Conservation (phyloP, 2,113 vertebrate genomes). For the Anseranas semipalmata region DNA sequence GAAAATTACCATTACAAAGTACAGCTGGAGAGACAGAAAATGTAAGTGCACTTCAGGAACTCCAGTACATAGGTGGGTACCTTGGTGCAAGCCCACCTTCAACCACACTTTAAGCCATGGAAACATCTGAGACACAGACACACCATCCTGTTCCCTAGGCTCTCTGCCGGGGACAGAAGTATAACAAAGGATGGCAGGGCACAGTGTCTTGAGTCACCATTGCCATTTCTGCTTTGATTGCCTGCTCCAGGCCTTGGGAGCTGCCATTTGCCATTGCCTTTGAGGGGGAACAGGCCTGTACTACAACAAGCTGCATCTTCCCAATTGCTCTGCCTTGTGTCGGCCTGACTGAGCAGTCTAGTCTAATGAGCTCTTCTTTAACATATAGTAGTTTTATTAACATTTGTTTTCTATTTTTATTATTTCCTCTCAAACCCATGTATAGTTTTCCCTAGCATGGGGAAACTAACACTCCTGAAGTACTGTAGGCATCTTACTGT, state of each 20-base stretch:
- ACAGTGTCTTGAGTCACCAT: not conserved
- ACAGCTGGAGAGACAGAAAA: not conserved
- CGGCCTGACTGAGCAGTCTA: not conserved
- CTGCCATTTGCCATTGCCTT: not conserved
- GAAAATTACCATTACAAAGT: not conserved
- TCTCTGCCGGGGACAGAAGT: not conserved
- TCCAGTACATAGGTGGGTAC: not conserved
- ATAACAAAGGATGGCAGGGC: not conserved
- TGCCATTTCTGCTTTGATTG: not conserved
- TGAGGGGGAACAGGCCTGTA: not conserved
- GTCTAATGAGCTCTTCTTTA: not conserved
- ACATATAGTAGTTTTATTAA: not conserved
- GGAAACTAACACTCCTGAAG: not conserved
- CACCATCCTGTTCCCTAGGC: not conserved
- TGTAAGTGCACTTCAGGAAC: not conserved
- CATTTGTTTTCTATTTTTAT: not conserved
- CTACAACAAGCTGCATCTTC: not conserved
- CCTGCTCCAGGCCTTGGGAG: not conserved
- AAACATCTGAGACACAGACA: not conserved
- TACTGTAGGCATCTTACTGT: not conserved
- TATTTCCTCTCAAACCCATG: not conserved
- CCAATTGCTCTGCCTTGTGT: rapidly evolving
- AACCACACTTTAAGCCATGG: not conserved
- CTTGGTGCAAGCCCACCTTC: not conserved
- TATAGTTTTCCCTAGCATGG: not conserved